These are phyloP conservation scores for Conops quadrifasciatus DNA, from an alignment of 2,888 invertebrate species.

Conservation along the genomic window DNA sequence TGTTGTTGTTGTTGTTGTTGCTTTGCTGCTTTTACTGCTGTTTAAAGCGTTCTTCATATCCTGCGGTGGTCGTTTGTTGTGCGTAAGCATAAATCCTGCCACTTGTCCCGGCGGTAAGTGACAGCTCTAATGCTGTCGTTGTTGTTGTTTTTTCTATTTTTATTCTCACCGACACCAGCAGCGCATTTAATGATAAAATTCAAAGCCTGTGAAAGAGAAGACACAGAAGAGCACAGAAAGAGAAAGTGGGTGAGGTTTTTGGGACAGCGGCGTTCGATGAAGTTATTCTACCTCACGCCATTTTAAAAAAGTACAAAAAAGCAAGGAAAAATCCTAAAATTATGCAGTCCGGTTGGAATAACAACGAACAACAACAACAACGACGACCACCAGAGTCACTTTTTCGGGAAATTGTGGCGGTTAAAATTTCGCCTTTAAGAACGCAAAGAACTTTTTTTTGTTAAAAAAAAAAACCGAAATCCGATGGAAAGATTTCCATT, in stretches of 20 bases:
- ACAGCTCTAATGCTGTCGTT: slow-evolving; percentile 47
- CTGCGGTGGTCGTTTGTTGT: slow-evolving; percentile 62
- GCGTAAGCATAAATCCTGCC: slow-evolving; percentile 60
- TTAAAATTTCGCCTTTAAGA: too few species aligned
- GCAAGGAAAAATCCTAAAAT: too few species aligned
- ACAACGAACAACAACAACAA: too few species aligned
- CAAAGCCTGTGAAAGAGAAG: neutral
- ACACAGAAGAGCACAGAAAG: neutral
- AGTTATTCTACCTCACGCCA: neutral
- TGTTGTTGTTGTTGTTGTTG: slow-evolving; percentile 46
- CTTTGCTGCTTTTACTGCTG: slow-evolving; percentile 48
- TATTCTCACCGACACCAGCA: neutral
- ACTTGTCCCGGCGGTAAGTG: slow-evolving; percentile 59
- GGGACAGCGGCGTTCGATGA: too few species aligned
- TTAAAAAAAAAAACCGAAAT: too few species aligned
- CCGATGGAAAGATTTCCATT: too few species aligned
- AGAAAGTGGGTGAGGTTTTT: neutral
- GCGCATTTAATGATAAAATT: slow-evolving; percentile 11
- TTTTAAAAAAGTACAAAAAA: too few species aligned
- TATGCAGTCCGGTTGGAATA: too few species aligned
- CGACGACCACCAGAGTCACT: too few species aligned
- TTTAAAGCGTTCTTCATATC: slow-evolving; percentile 58
- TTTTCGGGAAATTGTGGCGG: too few species aligned
- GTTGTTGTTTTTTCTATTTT: slow-evolving; percentile 39
- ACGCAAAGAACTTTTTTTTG: too few species aligned